Conservation (phyloP, 2,797 vertebrate genomes). For the Anguilla marmorata region DNA sequence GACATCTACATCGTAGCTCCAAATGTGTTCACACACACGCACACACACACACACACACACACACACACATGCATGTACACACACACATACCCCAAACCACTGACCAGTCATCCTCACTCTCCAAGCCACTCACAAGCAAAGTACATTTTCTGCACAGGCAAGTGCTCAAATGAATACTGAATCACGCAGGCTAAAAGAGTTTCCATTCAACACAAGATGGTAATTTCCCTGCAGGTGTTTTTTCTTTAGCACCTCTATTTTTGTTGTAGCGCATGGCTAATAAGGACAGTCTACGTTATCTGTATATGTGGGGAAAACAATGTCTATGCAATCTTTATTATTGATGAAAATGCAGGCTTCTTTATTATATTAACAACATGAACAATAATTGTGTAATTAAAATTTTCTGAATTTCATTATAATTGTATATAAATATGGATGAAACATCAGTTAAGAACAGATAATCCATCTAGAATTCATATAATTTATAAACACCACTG, state of each 20-base stretch:
- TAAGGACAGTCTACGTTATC: not conserved
- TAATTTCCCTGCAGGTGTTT: not conserved
- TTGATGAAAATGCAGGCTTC: not conserved
- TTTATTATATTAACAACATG: not conserved
- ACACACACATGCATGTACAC: not conserved
- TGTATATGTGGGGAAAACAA: not conserved
- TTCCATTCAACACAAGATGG: not conserved
- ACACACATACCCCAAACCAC: not conserved
- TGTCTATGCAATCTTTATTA: not conserved
- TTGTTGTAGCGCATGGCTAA: not conserved
- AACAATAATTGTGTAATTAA: not conserved
- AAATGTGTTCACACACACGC: not conserved
- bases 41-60: not conserved
- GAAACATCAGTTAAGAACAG: no score
- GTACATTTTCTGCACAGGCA: not conserved
- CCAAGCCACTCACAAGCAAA: not conserved
- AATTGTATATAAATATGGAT: not conserved
- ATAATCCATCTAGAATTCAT: no score
- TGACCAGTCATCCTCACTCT: not conserved
- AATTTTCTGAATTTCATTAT: not conserved
- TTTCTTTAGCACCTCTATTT: not conserved
- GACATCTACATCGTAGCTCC: not conserved
- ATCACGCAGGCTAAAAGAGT: not conserved
- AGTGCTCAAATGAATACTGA: not conserved
- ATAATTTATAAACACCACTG: not conserved